Conservation (phyloP, 2,888 invertebrate genomes). For the Lagria hirta region DNA sequence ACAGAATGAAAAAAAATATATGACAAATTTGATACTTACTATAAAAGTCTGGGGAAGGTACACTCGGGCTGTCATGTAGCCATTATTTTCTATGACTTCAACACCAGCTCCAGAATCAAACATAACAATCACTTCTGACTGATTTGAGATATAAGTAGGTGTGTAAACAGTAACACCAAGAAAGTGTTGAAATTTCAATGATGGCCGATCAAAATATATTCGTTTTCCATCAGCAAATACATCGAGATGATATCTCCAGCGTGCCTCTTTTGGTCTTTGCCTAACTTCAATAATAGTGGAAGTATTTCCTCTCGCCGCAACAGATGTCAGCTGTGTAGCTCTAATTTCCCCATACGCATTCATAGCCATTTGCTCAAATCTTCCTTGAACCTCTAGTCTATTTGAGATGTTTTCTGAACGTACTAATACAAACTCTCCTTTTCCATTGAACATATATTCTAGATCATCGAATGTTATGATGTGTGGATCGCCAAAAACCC, state of each 20-base stretch:
- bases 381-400: constrained; percentile 80
- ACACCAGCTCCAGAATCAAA: constrained; percentile 92
- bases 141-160: constrained; percentile 85
- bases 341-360: constrained; percentile 75
- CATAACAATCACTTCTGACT: constrained; percentile 93
- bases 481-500: constrained; percentile 91
- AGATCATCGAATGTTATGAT: constrained; percentile 88
- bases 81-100: constrained; percentile 85
- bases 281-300: constrained; percentile 86
- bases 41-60: constrained; percentile 87
- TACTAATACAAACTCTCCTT: constrained; percentile 86
- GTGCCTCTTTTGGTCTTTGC: constrained; percentile 76
- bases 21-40: constrained; percentile 65
- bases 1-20: no score
- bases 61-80: constrained; percentile 80
- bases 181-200: constrained; percentile 89
- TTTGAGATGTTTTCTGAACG: constrained; percentile 72
- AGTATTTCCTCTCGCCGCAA: constrained; percentile 81
- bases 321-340: constrained; percentile 78
- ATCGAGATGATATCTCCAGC: constrained; percentile 90
- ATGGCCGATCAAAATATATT: constrained; percentile 84
- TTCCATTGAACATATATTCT: constrained; percentile 92
- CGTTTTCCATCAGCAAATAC: constrained; percentile 84
- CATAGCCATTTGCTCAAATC: constrained; percentile 77
- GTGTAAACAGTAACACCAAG: constrained; percentile 90